phyloP scores from a whole-genome alignment of 2,797 vertebrate genomes.

The Paedocypris micromegethes region DNA sequence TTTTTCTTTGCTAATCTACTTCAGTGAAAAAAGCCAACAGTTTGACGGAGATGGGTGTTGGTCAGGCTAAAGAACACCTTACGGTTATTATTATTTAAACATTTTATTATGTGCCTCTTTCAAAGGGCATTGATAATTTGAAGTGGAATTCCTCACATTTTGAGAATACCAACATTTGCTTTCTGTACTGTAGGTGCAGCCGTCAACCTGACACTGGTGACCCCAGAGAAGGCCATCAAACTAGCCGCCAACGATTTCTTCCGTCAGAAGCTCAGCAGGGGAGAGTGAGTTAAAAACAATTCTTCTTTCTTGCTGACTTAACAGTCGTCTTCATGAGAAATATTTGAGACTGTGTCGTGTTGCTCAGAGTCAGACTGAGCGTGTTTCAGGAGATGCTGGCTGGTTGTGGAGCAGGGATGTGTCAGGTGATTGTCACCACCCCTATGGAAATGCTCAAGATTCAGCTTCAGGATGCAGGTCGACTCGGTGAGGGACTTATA shows the following conservation, averaged over 20 bases:
- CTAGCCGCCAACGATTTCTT: constrained; percentile 80
- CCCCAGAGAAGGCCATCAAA: constrained; percentile 80
- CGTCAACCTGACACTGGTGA: constrained; percentile 78
- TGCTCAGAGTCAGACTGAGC: constrained; percentile 61
- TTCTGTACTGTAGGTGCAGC: constrained; percentile 65
- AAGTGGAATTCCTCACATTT: neutral
- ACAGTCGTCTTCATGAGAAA: too few relatives aligned
- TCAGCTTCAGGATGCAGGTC: constrained; percentile 78
- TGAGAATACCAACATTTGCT: neutral
- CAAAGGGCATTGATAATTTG: neutral
- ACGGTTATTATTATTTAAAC: too few relatives aligned
- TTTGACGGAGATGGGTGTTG: neutral
- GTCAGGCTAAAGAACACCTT: neutral
- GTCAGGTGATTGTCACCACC: constrained; percentile 76
- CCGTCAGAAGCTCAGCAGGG: constrained; percentile 69
- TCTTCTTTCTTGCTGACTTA: neutral
- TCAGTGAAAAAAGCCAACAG: too few relatives aligned
- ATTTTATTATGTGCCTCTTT: too few relatives aligned
- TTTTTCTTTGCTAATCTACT: too few relatives aligned
- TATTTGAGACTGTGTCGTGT: constrained; percentile 1
- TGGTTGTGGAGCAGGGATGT: constrained; percentile 78
- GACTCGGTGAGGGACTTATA: constrained; percentile 63
- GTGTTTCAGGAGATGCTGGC: constrained; percentile 78
- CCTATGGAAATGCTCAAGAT: constrained; percentile 87
- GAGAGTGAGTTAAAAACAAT: constrained; percentile 61